Base-by-base conservation (phyloP, 2,797 vertebrate genomes). In the Cossypha polioptera region DNA sequence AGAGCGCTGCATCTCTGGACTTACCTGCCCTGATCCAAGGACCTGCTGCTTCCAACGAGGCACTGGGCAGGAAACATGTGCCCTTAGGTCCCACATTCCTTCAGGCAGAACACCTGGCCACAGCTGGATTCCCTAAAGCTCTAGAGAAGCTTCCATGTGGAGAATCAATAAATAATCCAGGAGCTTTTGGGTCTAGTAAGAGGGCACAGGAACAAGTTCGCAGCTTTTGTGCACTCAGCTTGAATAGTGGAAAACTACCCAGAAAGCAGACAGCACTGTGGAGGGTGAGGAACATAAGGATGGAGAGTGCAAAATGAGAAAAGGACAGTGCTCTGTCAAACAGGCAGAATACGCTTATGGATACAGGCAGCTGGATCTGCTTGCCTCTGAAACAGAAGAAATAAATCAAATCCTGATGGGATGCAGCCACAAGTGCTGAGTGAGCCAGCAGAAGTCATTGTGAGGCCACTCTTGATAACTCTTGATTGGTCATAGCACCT, bases 291-390 rank as follows among this genome's bases (percentile, higher is more conserved):
- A 93, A 83, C 53, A 78, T 43, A 72, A 76, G 66, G 65, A 59
- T 26, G 55, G 50, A 86, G 82, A 45, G 51, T 42, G 21, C 58
- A 83, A 77, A 90, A 95, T 67, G 36, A 94, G 72, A 79, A 92
- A 69, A 92, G 40, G 48, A 73, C 47, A n/a, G 76, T 50, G 45
- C 55, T 88, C 75, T 82, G 72, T 92, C 90, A 79, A 62, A 82
- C 3, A 69, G 66, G 73, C 45, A 75, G 80, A 84, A 75, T n/a
- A 61, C 0, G 0, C 40, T 85, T 35, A 88, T 28, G 74, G 77
- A 57, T 38, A 68, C n/a, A 78, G 69, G 58, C 72, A 88, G 90
- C 21, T 55, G 72, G 57, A 90, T 68, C 35, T 77, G 36, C 75
- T 59, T 71, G 55, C 40, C 59, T 91, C 57, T 1, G 9, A 63